Percentiles rank a stretch among this genome's conserved stretches.
phyloP scores from a whole-genome alignment of 2,888 invertebrate species.

The Malthinus flaveolus region DNA sequence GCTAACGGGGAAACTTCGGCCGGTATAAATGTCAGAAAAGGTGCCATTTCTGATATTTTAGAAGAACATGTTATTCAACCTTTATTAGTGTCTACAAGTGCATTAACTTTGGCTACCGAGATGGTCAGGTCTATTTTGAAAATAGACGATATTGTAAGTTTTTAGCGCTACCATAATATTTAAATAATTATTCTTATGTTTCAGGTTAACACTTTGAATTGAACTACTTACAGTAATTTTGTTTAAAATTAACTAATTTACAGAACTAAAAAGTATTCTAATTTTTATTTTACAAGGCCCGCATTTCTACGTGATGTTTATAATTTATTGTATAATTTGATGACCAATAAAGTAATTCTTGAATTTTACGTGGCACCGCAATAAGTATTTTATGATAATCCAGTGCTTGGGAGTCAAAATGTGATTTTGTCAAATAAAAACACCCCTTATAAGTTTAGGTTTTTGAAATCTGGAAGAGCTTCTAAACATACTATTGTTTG shows the following conservation, averaged over 20 bases:
- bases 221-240: slow-evolving; percentile 30
- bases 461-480: too few relatives aligned
- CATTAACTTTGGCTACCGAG: slow-evolving; percentile 92
- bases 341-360: too few relatives aligned
- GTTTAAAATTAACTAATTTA: neutral
- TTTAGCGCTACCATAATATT: neutral
- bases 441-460: too few relatives aligned
- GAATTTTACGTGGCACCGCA: too few relatives aligned
- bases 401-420: too few relatives aligned
- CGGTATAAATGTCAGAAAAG: slow-evolving; percentile 96
- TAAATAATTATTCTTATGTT: slow-evolving; percentile 45
- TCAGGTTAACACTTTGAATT: slow-evolving; percentile 60
- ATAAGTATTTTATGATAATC: too few relatives aligned
- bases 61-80: slow-evolving; percentile 98
- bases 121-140: slow-evolving; percentile 97
- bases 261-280: slow-evolving; percentile 1
- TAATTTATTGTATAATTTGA: neutral
- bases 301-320: neutral
- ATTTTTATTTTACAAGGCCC: neutral
- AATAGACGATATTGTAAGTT: slow-evolving; percentile 96
- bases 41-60: slow-evolving; percentile 93
- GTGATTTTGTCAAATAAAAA: too few relatives aligned
- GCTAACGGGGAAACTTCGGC: slow-evolving; percentile 83
- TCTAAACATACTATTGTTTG: too few relatives aligned
- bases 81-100: slow-evolving; percentile 90